Evolutionary conservation across 2,113 vertebrate species (phyloP).

Genomic region (Balaeniceps rex): DNA sequence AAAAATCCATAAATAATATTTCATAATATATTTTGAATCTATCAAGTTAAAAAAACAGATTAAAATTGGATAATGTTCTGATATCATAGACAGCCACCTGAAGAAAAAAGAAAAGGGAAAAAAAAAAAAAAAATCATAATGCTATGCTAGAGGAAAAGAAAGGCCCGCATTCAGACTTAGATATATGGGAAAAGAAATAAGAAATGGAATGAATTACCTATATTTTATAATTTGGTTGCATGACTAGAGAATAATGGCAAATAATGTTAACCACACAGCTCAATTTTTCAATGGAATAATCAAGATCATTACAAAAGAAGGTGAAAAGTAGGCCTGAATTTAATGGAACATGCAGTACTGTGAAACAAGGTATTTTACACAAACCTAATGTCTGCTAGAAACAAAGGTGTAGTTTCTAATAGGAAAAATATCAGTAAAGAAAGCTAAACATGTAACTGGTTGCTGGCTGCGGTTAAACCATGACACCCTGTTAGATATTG

Average conservation of each 20-base stretch:
- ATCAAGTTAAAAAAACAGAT: not conserved
- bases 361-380: not conserved
- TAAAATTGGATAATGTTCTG: not conserved
- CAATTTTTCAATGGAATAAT: not conserved
- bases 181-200: not conserved
- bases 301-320: not conserved
- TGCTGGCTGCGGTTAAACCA: too few relatives aligned
- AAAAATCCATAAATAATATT: not conserved
- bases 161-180: not conserved
- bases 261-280: not conserved
- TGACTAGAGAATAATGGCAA: not conserved
- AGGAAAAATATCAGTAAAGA: not conserved
- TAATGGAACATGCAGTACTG: not conserved
- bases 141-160: not conserved
- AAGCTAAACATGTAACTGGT: not conserved
- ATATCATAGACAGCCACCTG: not conserved
- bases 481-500: not conserved
- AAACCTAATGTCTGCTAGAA: not conserved
- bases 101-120: not conserved
- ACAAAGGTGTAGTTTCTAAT: not conserved
- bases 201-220: not conserved
- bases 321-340: not conserved
- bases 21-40: not conserved
- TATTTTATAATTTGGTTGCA: not conserved
- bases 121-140: not conserved